Evolutionary conservation across 2,888 invertebrate species (phyloP).

Genomic region (Pandemis heparana): DNA sequence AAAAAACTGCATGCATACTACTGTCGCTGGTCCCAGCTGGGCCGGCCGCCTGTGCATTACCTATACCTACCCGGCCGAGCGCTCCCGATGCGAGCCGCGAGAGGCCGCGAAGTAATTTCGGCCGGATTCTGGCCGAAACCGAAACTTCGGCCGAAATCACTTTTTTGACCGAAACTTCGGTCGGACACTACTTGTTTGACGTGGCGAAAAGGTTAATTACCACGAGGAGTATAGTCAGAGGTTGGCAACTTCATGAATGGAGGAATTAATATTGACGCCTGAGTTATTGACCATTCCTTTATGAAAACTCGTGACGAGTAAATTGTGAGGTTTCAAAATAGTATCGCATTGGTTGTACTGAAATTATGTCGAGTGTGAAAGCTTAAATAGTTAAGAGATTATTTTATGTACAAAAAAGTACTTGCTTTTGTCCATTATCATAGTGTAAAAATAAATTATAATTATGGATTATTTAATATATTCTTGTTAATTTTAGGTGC

Average conservation of each 20-base stretch:
- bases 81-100: too few species aligned
- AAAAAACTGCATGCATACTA: too few species aligned
- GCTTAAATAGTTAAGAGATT: slow-evolving; percentile 40
- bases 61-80: too few species aligned
- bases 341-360: slow-evolving; percentile 29
- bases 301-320: slow-evolving; percentile 24
- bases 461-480: slow-evolving; percentile 31
- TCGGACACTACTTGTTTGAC: too few species aligned
- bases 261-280: neutral
- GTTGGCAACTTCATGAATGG: neutral
- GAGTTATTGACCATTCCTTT: slow-evolving; percentile 9
- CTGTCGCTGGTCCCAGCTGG: too few species aligned
- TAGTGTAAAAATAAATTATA: slow-evolving; percentile 21
- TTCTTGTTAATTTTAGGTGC: slow-evolving; percentile 18
- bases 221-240: neutral
- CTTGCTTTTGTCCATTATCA: slow-evolving; percentile 42
- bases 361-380: slow-evolving; percentile 29
- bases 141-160: too few species aligned
- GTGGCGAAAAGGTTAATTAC: too few species aligned
- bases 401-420: slow-evolving; percentile 43
- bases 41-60: too few species aligned
- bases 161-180: too few species aligned
- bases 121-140: too few species aligned
- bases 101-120: too few species aligned
- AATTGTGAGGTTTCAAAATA: slow-evolving; percentile 30